phyloP scores from a whole-genome alignment of 2,888 invertebrate species.

The Magallana nippona region DNA sequence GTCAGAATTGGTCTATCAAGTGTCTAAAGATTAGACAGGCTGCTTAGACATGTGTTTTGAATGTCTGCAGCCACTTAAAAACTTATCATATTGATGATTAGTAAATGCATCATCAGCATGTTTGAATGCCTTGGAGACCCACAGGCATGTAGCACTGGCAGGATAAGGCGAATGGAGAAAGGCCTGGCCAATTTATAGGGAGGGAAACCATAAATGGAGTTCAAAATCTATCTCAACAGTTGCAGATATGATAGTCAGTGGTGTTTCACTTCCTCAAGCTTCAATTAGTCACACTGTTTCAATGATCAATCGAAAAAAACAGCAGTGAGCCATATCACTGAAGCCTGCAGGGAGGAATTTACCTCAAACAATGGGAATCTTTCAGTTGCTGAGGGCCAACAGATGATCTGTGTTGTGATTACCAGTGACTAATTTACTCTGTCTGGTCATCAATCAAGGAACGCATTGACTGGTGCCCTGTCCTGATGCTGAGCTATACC shows the following conservation, averaged over 20 bases:
- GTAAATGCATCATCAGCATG: slow-evolving; percentile 23
- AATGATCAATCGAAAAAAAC: background rate
- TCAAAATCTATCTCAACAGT: too few relatives aligned
- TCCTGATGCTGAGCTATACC: background rate
- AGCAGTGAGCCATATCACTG: background rate
- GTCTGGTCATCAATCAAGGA: background rate
- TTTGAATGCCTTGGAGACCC: background rate
- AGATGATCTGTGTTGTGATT: background rate
- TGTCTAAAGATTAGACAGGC: background rate
- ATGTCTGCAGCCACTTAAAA: slow-evolving; percentile 10
- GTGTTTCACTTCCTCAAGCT: too few relatives aligned
- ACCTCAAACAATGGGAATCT: background rate
- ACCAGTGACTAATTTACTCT: slow-evolving; percentile 23
- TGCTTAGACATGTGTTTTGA: slow-evolving; percentile 22
- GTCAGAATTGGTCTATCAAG: background rate
- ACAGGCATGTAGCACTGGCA: background rate
- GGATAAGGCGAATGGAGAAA: too few relatives aligned
- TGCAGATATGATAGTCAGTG: too few relatives aligned
- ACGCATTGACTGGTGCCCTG: background rate
- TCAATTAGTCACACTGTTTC: slow-evolving; percentile 11
- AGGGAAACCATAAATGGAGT: too few relatives aligned
- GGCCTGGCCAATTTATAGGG: too few relatives aligned
- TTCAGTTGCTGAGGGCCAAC: background rate
- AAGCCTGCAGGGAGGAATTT: slow-evolving; percentile 1
- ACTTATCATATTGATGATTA: background rate